Evolutionary conservation across 2,888 invertebrate species (phyloP), one percentile per base, ranked within the genome.

Genomic region (Epirrhoe tristata): DNA sequence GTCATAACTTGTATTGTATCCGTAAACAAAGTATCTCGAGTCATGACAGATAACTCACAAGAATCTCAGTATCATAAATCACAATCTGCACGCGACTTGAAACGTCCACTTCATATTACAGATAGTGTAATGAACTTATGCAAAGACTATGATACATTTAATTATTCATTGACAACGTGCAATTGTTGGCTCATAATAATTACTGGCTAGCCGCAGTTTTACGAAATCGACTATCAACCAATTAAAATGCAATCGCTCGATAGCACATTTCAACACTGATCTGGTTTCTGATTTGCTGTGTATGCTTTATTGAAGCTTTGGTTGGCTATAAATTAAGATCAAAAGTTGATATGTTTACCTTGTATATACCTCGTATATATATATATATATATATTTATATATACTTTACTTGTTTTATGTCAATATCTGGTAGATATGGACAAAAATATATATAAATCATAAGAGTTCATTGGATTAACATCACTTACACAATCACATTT

Each of bases 161-260:
- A 89, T 90, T 90, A 90, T 74, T 77, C 77, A 85, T 84, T 84
- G 86, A 85, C 86, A 88, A 80, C 84, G 77, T 84, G 83, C 88
- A 89, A 90, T 90, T 89, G 86, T 87, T 81, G 74, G 74, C 76
- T 81, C 81, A 71, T 74, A 69, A 71, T 69, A 86, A 86, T 84
- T 83, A 76, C 77, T 63, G 55, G 58, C 69, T 77, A 71, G 74
- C 75, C 69, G 77, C 75, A 80, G 72, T 80, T 83, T 83, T 83
- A 80, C 78, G 77, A 84, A 83, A 84, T 83, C 77, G 63, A 63
- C 78, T 81, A 81, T 82, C 80, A 80, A 75, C 39, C 60, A 70
- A 75, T 81, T 77, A 67, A 69, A 68, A 67, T 65, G 76, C 77
- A 77, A 80, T 74, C 74, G 73, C 73, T 51, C 73, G 65, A 78